phyloP scores from a whole-genome alignment of 2,113 vertebrate genomes.

The Sisor rabdophorus region DNA sequence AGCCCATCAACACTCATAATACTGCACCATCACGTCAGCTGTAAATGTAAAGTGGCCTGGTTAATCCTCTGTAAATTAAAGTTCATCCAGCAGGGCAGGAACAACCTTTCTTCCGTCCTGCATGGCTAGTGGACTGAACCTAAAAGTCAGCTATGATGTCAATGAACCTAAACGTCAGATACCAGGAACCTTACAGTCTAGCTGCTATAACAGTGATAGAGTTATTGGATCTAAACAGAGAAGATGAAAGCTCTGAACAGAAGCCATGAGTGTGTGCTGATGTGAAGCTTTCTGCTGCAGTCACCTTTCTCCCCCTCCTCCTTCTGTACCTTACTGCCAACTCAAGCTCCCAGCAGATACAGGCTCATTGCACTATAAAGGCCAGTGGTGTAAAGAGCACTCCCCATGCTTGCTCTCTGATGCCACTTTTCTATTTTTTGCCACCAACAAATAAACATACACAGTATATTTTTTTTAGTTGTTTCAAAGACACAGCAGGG shows the following conservation, averaged over 20 bases:
- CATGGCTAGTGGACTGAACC: constrained; percentile 45
- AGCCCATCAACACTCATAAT: background rate
- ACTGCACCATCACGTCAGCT: constrained; percentile 22
- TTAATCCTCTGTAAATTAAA: constrained; percentile 54
- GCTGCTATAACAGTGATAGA: constrained; percentile 22
- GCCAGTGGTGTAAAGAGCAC: constrained; percentile 52
- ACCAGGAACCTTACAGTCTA: too few relatives aligned
- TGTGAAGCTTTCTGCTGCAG: constrained; percentile 61
- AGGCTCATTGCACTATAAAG: constrained; percentile 71
- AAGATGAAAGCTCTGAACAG: constrained; percentile 56
- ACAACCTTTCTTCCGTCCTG: constrained; percentile 51
- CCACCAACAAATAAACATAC: constrained; percentile 29
- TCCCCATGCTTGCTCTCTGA: constrained; percentile 58
- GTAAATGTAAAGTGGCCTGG: constrained; percentile 42
- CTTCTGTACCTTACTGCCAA: constrained; percentile 37
- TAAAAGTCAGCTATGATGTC: too few relatives aligned
- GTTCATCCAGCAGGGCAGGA: constrained; percentile 12
- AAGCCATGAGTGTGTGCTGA: constrained; percentile 58
- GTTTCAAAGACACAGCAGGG: constrained; percentile 31
- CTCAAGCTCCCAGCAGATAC: constrained; percentile 33
- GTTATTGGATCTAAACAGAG: constrained; percentile 34
- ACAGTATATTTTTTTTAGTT: constrained; percentile 37
- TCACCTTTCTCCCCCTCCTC: constrained; percentile 32
- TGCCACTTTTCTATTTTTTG: constrained; percentile 47
- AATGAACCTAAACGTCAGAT: too few relatives aligned